A percentile compares a stretch with the other conserved stretches of the same genome.
Conservation (phyloP, 2,797 vertebrate species). For the Gila robusta region DNA sequence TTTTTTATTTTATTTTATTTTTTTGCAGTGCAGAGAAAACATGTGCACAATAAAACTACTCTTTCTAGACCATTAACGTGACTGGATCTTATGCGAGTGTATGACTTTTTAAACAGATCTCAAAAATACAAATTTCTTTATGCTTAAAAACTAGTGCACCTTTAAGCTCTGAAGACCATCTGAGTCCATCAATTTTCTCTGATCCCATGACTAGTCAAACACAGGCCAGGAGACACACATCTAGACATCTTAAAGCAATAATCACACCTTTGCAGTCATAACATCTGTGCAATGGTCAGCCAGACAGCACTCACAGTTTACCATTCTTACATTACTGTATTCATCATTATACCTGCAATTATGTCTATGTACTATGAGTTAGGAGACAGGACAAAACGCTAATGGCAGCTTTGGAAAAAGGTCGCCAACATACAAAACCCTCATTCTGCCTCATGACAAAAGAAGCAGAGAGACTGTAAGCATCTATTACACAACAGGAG, state of each 20-base stretch:
- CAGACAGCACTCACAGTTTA: not conserved
- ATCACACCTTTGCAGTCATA: constrained; percentile 41
- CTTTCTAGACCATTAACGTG: not conserved
- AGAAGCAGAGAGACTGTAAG: not conserved
- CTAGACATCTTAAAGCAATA: constrained; percentile 43
- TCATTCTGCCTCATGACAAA: not conserved
- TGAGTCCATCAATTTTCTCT: not conserved
- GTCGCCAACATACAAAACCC: not conserved
- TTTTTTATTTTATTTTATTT: no score
- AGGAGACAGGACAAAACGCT: not conserved
- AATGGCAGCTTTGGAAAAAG: constrained; percentile 25
- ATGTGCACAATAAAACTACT: not conserved
- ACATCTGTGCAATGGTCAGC: constrained; percentile 15
- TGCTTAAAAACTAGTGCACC: not conserved
- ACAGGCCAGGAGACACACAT: not conserved
- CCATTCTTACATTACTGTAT: not conserved
- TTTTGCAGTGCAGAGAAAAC: no score
- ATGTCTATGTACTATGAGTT: not conserved
- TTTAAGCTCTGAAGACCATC: not conserved
- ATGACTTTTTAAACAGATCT: not conserved
- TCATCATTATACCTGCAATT: constrained; percentile 12
- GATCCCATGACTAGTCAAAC: not conserved
- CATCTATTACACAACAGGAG: constrained; percentile 23
- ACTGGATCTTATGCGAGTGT: not conserved
- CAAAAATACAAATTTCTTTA: no score